Percentiles rank a stretch among this genome's conserved stretches.
Evolutionary conservation across 2,888 invertebrate genomes (phyloP).

Genomic region (Ophion ellenae): DNA sequence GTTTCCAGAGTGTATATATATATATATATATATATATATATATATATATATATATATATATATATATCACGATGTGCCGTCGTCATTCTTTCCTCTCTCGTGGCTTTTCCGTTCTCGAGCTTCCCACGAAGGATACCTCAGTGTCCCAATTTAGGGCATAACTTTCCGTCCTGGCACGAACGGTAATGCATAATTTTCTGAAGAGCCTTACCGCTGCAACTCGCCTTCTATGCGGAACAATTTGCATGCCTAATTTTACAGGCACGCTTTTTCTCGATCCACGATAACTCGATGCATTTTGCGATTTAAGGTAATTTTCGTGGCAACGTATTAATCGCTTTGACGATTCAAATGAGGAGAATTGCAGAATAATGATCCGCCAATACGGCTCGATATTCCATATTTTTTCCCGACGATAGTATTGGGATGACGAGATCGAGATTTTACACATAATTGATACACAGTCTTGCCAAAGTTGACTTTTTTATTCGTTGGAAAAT

Average conservation of each 20-base stretch:
- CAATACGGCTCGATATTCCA: too few species aligned
- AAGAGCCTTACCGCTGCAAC: slow-evolving; percentile 15
- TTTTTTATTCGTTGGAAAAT: too few species aligned
- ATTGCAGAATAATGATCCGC: too few species aligned
- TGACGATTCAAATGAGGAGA: too few species aligned
- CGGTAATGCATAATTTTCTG: slow-evolving; percentile 44
- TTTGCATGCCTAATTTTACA: slow-evolving; percentile 29
- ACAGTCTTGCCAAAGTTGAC: too few species aligned
- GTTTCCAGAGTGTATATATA: slow-evolving; percentile 22
- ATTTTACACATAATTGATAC: too few species aligned
- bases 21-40: background rate
- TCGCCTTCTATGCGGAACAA: slow-evolving; percentile 18
- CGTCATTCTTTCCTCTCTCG: slow-evolving; percentile 4
- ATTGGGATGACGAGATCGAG: too few species aligned
- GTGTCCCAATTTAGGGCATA: slow-evolving; percentile 55
- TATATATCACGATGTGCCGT: background rate
- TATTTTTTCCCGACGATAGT: too few species aligned
- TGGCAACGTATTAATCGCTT: too few species aligned
- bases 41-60: background rate
- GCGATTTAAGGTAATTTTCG: background rate
- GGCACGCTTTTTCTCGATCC: slow-evolving; percentile 1
- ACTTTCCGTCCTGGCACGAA: slow-evolving; percentile 17
- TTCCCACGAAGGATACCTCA: slow-evolving; percentile 50
- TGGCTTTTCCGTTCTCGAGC: slow-evolving; percentile 46
- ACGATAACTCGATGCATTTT: background rate